Evolutionary conservation across 2,888 invertebrate genomes (phyloP).

Genomic region (Tricholauxania praeusta): DNA sequence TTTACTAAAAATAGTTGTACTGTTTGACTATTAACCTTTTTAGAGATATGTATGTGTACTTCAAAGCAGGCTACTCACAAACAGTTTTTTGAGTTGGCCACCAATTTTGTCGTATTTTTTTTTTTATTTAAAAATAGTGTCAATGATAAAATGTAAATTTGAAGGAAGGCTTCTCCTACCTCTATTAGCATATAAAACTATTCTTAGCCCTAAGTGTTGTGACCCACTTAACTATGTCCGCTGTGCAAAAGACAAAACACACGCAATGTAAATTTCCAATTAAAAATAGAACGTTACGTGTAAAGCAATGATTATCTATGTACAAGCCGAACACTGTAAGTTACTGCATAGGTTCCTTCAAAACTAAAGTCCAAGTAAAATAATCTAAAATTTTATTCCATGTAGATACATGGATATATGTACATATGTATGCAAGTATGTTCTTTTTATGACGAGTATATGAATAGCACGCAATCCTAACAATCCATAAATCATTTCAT

Average conservation of each 20-base stretch:
- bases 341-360: no score
- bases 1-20: no score
- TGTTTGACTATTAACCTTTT: not conserved
- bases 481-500: not conserved
- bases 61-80: not conserved
- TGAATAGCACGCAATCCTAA: constrained; percentile 16
- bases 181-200: not conserved
- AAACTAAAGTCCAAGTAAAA: no score
- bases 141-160: constrained; percentile 20
- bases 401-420: not conserved
- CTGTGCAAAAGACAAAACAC: not conserved
- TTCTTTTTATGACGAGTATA: not conserved
- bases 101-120: no score
- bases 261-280: not conserved
- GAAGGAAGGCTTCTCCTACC: no score
- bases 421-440: not conserved
- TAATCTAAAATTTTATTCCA: no score
- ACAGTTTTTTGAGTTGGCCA: not conserved
- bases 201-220: constrained; percentile 3
- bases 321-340: not conserved
- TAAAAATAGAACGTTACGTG: no score
- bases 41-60: not conserved
- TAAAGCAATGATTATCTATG: constrained; percentile 15
- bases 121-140: not conserved
- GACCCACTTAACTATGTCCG: not conserved